A percentile compares a stretch with the other conserved stretches of the same genome.
phyloP scores from a whole-genome alignment of 2,797 vertebrate genomes.

The Ispidina lecontei region DNA sequence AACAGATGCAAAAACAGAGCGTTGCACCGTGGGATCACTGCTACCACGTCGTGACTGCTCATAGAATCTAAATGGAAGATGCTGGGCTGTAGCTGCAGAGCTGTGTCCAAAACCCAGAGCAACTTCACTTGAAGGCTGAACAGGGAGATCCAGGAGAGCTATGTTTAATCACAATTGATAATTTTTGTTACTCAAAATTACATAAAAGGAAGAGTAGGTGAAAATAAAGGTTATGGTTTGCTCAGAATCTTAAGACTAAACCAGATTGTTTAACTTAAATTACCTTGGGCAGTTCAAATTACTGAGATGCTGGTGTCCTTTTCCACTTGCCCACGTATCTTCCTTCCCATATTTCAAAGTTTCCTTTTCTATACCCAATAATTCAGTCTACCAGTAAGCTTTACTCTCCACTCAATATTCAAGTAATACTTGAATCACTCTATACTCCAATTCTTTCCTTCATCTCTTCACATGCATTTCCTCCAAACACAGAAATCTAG shows the following conservation, averaged over 20 bases:
- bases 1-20: slow-evolving; percentile 91
- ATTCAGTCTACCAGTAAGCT: background rate
- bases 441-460: background rate
- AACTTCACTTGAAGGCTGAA: slow-evolving; percentile 87
- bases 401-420: background rate
- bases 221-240: background rate
- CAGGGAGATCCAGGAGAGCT: slow-evolving; percentile 90
- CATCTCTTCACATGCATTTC: background rate
- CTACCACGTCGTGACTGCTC: slow-evolving; percentile 91
- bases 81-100: slow-evolving; percentile 76
- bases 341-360: background rate
- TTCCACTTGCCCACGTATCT: background rate
- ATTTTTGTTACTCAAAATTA: slow-evolving; percentile 54
- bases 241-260: background rate
- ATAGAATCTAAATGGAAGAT: slow-evolving; percentile 95
- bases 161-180: slow-evolving; percentile 69
- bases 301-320: background rate
- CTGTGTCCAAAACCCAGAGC: slow-evolving; percentile 91
- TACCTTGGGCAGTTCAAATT: background rate
- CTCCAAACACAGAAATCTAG: background rate
- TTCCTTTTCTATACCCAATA: background rate
- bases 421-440: background rate
- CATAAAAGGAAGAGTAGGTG: background rate
- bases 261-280: background rate
- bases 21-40: slow-evolving; percentile 87